phyloP scores from a whole-genome alignment of 2,113 vertebrate genomes.

The Cottus gobio region DNA sequence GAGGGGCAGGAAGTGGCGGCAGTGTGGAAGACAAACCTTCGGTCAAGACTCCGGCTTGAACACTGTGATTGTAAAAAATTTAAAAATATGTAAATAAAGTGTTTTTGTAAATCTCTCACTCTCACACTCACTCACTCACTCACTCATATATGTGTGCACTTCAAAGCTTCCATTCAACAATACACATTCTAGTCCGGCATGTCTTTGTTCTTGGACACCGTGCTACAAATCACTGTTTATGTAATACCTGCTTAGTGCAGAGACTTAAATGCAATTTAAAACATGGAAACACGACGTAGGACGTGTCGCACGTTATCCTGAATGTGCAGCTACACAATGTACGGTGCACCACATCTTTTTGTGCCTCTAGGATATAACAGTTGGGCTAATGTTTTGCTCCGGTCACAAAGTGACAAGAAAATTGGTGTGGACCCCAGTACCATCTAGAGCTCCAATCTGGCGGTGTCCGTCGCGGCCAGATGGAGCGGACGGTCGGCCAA shows the following conservation, averaged over 20 bases:
- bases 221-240: slow-evolving; percentile 34
- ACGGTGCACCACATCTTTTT: background rate
- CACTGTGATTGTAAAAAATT: too few species aligned
- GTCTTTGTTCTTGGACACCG: slow-evolving; percentile 24
- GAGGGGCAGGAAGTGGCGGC: too few species aligned
- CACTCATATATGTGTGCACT: slow-evolving; percentile 22
- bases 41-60: too few species aligned
- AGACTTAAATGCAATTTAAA: slow-evolving; percentile 41
- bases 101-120: too few species aligned
- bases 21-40: too few species aligned
- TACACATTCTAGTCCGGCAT: background rate
- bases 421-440: slow-evolving; percentile 54
- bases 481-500: slow-evolving; percentile 63
- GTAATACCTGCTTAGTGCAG: slow-evolving; percentile 33
- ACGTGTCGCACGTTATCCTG: background rate
- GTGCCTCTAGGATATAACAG: slow-evolving; percentile 17
- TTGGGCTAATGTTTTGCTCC: slow-evolving; percentile 33
- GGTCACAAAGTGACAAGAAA: slow-evolving; percentile 64
- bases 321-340: background rate
- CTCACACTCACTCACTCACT: too few species aligned
- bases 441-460: slow-evolving; percentile 69
- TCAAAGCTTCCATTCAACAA: slow-evolving; percentile 43
- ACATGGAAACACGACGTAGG: slow-evolving; percentile 13
- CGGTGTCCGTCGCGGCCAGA: slow-evolving; percentile 61
- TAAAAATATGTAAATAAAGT: too few species aligned